These are phyloP conservation scores for Callithrix jacchus DNA, from an alignment of 2,113 vertebrate genomes.

Conservation along the genomic window DNA sequence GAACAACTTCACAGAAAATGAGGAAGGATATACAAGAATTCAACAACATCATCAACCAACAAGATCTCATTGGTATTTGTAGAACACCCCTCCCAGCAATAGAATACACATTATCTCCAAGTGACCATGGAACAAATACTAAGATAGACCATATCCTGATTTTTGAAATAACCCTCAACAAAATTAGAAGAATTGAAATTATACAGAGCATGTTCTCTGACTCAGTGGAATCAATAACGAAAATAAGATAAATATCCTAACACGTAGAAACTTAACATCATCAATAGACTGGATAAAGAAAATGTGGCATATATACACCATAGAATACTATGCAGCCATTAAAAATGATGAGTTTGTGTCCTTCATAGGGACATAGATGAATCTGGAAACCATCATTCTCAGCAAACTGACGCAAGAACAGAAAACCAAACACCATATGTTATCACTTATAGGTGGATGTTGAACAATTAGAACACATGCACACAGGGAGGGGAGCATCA, in stretches of 20 bases:
- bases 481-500: too few species aligned
- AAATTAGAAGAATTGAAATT: background rate
- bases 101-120: background rate
- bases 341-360: too few species aligned
- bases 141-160: background rate
- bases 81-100: background rate
- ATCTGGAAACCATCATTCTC: too few species aligned
- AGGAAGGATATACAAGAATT: background rate
- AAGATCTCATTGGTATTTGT: background rate
- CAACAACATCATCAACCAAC: background rate
- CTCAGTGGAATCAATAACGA: background rate
- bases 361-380: too few species aligned
- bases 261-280: background rate
- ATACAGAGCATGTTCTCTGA: background rate
- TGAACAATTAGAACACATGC: too few species aligned
- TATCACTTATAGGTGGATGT: too few species aligned
- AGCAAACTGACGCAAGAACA: too few species aligned
- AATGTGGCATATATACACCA: too few species aligned
- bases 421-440: too few species aligned
- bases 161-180: background rate
- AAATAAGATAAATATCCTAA: background rate
- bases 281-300: too few species aligned
- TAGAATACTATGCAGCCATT: too few species aligned
- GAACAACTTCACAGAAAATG: background rate
- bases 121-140: background rate